Conservation (phyloP, 2,888 invertebrate species). For the Dicycla oo region DNA sequence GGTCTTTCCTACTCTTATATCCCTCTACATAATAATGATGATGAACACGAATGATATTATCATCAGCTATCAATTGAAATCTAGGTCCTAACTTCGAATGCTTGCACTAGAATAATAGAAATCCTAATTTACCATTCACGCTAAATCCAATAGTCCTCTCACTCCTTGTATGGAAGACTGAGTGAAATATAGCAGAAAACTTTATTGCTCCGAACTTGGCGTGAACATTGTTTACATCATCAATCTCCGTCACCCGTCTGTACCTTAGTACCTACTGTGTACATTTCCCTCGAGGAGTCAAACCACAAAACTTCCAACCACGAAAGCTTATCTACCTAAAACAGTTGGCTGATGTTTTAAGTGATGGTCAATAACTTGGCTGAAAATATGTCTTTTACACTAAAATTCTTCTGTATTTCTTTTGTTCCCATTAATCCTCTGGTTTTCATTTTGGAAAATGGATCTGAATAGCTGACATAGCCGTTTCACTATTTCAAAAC, state of each 20-base stretch:
- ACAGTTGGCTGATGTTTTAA: neutral
- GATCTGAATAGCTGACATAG: neutral
- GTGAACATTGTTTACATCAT: constrained; percentile 34
- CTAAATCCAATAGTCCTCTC: constrained; percentile 1
- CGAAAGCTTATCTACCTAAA: constrained; percentile 13
- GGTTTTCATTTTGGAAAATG: neutral
- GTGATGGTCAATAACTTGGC: neutral
- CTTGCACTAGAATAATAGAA: no score
- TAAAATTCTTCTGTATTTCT: neutral
- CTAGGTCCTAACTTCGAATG: neutral
- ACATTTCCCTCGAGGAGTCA: constrained; percentile 5
- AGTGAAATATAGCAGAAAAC: constrained; percentile 33
- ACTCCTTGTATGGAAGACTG: neutral
- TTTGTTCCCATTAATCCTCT: neutral
- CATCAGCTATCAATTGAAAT: neutral
- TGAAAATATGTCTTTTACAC: no score
- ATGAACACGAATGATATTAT: no score
- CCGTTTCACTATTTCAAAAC: neutral
- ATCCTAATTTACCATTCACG: neutral
- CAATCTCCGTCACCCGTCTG: constrained; percentile 32
- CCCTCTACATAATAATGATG: no score
- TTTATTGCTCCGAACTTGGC: constrained; percentile 4
- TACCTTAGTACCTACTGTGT: neutral
- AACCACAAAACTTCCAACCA: no score
- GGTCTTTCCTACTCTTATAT: no score